phyloP scores from a whole-genome alignment of 2,888 invertebrate genomes.

The Eristalis intricaria region DNA sequence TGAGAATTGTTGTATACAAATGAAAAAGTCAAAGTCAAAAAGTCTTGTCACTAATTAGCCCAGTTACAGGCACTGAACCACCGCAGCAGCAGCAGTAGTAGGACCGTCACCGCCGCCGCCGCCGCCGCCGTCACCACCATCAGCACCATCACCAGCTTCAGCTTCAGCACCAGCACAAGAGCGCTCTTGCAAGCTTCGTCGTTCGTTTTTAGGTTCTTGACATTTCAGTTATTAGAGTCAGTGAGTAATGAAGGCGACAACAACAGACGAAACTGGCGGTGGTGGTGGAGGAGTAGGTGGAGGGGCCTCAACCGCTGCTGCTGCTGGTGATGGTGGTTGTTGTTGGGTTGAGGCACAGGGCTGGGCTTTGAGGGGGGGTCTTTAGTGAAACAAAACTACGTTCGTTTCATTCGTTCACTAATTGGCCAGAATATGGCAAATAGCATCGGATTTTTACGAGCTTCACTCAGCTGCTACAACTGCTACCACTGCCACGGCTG shows the following conservation, averaged over 20 bases:
- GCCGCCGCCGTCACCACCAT: no score
- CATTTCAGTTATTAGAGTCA: conserved; percentile 69
- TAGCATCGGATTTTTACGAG: conserved; percentile 71
- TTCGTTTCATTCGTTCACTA: conserved; percentile 71
- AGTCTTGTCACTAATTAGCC: conserved; percentile 72
- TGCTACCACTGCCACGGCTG: neutral
- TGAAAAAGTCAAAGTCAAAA: conserved; percentile 70
- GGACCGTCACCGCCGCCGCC: neutral
- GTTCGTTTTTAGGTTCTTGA: conserved; percentile 71
- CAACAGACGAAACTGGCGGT: neutral
- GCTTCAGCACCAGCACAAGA: neutral
- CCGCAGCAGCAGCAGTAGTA: conserved; percentile 30
- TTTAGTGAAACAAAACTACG: conserved; percentile 66
- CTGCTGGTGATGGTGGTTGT: neutral
- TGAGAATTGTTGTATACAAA: conserved; percentile 11
- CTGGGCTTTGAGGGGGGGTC: neutral
- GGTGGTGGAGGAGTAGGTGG: neutral
- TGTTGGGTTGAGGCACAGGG: conserved; percentile 2
- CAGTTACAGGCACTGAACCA: conserved; percentile 70
- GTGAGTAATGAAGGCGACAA: conserved; percentile 45
- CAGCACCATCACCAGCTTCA: neutral
- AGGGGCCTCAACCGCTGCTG: no score
- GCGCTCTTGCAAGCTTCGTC: conserved; percentile 23
- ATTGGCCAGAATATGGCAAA: conserved; percentile 72
- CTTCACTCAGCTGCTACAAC: conserved; percentile 33